phyloP scores from a whole-genome alignment of 2,888 invertebrate genomes.

The Plagodis pulveraria region DNA sequence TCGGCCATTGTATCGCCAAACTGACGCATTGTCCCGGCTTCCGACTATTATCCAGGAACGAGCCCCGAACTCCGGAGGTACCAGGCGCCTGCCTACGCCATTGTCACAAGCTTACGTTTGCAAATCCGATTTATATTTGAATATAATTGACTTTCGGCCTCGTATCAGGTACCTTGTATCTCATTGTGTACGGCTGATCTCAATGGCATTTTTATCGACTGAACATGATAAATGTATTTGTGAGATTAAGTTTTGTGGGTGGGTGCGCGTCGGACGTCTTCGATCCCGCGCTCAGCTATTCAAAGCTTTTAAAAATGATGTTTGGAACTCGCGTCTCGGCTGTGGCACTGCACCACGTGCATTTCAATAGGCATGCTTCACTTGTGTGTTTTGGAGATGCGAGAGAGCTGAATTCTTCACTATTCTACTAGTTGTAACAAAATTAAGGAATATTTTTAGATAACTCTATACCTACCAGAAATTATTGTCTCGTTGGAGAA shows the following conservation, averaged over 20 bases:
- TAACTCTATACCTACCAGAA: no score
- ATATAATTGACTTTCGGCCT: constrained; percentile 83
- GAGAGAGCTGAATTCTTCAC: no score
- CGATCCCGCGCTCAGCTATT: constrained; percentile 51
- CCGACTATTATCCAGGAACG: constrained; percentile 56
- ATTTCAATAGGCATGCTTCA: neutral
- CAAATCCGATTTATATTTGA: constrained; percentile 85
- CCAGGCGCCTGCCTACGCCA: constrained; percentile 74
- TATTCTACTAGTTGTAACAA: no score
- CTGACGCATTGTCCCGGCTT: constrained; percentile 46
- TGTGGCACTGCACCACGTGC: constrained; percentile 4
- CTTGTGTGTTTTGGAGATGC: no score
- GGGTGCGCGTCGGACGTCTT: constrained; percentile 48
- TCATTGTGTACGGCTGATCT: constrained; percentile 78
- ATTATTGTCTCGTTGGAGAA: no score
- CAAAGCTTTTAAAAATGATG: constrained; percentile 50
- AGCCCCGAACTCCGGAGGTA: constrained; percentile 24
- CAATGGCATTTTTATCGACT: constrained; percentile 81
- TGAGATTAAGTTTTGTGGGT: constrained; percentile 76
- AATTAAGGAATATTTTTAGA: no score
- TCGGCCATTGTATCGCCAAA: constrained; percentile 44
- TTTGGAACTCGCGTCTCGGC: constrained; percentile 18
- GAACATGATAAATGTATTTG: constrained; percentile 83
- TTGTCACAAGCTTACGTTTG: constrained; percentile 80
- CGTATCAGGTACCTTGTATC: constrained; percentile 76